These are phyloP conservation scores for Aurelia aurita DNA, from an alignment of 30 jellyfish, hydroid and myxozoan genomes.

Conservation along the genomic window DNA sequence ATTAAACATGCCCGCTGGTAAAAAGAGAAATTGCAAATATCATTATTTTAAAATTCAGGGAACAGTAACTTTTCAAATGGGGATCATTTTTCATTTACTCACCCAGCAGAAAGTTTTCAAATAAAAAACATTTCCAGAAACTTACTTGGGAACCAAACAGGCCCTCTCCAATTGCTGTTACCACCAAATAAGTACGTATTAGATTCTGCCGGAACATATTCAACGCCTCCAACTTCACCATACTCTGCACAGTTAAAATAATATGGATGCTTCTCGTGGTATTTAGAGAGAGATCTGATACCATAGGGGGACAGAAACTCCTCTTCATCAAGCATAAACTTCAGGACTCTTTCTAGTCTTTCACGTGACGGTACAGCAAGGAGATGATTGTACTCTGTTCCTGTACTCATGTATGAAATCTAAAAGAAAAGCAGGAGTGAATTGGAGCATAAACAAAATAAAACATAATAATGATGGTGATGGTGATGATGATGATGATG, in stretches of 20 bases:
- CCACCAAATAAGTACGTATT: conserved; percentile 92
- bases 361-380: conserved; percentile 87
- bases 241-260: conserved; percentile 37
- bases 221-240: conserved; percentile 70
- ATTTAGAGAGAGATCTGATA: conserved; percentile 89
- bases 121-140: not conserved
- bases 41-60: no score
- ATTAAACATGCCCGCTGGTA: no score
- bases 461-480: no score
- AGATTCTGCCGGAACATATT: conserved; percentile 90
- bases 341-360: conserved; percentile 73
- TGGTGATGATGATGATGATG: no score
- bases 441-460: no score
- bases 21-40: no score
- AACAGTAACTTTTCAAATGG: no score
- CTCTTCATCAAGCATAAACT: conserved; percentile 86
- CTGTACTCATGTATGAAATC: conserved; percentile 84
- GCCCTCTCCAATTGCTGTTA: conserved; percentile 97
- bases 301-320: conserved; percentile 94
- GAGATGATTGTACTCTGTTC: conserved; percentile 80
- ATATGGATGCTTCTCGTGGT: conserved; percentile 85
- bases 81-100: no score
- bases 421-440: not conserved
- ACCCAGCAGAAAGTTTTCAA: no score
- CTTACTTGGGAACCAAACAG: conserved; percentile 97